Evolutionary conservation across 2,888 invertebrate genomes (phyloP).

Genomic region (Drosophila mayaguana): DNA sequence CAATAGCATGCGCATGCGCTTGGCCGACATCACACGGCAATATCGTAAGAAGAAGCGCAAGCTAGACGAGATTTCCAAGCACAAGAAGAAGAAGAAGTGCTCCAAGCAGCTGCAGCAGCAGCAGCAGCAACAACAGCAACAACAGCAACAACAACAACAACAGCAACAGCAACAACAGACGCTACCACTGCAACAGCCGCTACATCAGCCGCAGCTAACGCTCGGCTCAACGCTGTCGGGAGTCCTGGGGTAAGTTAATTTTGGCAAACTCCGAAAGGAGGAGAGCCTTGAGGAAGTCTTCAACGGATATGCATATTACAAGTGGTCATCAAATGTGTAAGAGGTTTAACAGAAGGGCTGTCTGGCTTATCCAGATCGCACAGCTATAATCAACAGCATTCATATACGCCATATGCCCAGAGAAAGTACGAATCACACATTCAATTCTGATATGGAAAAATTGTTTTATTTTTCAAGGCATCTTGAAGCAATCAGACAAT

Average conservation of each 20-base stretch:
- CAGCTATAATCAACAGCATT: too few species aligned
- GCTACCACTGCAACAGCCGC: slow-evolving; percentile 22
- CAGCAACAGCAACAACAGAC: slow-evolving; percentile 25
- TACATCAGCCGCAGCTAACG: slow-evolving; percentile 66
- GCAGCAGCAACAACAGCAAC: slow-evolving; percentile 37
- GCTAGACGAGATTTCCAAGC: slow-evolving; percentile 88
- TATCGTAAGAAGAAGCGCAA: slow-evolving; percentile 94
- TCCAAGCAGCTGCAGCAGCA: slow-evolving; percentile 64
- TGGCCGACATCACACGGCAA: slow-evolving; percentile 92
- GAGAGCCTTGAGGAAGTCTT: not conserved
- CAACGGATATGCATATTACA: not conserved
- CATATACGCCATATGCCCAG: not conserved
- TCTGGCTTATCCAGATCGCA: not conserved
- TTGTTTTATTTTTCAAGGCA: not conserved
- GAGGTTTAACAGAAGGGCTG: not conserved
- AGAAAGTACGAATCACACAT: not conserved
- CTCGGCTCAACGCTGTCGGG: slow-evolving; percentile 61
- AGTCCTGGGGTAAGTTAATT: slow-evolving; percentile 57
- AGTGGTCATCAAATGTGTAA: not conserved
- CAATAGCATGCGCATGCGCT: slow-evolving; percentile 91
- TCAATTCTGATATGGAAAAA: not conserved
- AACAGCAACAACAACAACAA: slow-evolving; percentile 33
- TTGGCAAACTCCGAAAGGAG: not conserved
- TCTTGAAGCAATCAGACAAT: not conserved
- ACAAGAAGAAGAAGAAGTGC: slow-evolving; percentile 85